Base-by-base conservation (phyloP, 2,888 invertebrate genomes). In the Callimorpha dominula region DNA sequence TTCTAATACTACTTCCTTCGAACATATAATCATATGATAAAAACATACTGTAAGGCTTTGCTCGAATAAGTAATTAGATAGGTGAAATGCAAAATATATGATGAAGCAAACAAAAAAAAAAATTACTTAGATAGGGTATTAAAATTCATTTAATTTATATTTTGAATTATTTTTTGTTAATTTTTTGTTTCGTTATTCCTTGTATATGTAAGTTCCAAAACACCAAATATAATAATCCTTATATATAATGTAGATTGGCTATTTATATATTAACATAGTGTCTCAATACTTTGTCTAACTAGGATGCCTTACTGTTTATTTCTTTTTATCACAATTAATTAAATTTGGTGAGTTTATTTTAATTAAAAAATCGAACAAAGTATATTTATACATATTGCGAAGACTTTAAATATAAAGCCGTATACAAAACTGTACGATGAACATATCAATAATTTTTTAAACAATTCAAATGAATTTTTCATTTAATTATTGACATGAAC, bases 131-230 rank as follows among this genome's bases (percentile, higher is more conserved):
- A 84, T 84, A 84, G 84, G 84, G 66, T 84, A 81, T 79, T 68
- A 70, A 73, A 83, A 81, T 79, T 81, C 72, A 70, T 78, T 81
- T 83, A 65, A 20, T 15, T 75, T 66, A 69, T 68, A 72, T 69
- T 75, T 75, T 43, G 20, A 68, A 62, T 62, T 60, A 5, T 67
- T 69, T 68, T 14, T 49, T 60, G 31, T 71, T 42, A 46, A 60
- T 60, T 66, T 68, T 68, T 62, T 65, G n/a, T 70, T 78, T 52
- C n/a, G 8, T 75, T 79, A 78, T 71, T 80, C 80, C 85, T 84
- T 77, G 75, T 84, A 84, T 86, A 86, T 86, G 89, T 93, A 93
- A 92, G 94, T 91, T 93, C 93, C 92, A 83, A 82, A 85, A 85
- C 85, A 85, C 85, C 85, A 86, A 86, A 83, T 85, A 84, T 82